Percentiles rank a stretch among this genome's conserved stretches.
phyloP scores from a whole-genome alignment of 2,113 vertebrate species.

The Synchiropus splendidus region DNA sequence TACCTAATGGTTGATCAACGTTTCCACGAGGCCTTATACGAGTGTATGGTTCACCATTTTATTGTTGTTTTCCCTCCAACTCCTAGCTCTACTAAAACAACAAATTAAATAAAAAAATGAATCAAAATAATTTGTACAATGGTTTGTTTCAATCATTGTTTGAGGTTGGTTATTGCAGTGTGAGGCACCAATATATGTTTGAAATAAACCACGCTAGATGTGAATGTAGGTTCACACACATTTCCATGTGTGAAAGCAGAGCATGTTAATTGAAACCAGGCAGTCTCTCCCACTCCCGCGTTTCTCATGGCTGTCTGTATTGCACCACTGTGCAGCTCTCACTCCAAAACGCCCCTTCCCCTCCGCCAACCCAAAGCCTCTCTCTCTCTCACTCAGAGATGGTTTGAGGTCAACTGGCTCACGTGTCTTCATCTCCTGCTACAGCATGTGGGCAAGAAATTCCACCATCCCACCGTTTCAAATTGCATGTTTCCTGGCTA shows the following conservation, averaged over 20 bases:
- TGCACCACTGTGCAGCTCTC: constrained; percentile 14
- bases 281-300: neutral
- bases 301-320: constrained; percentile 25
- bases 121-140: too few relatives aligned
- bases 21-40: too few relatives aligned
- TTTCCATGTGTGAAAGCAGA: constrained; percentile 36
- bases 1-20: too few relatives aligned
- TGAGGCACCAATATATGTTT: too few relatives aligned
- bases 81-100: too few relatives aligned
- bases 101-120: too few relatives aligned
- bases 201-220: too few relatives aligned
- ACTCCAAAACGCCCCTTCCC: neutral
- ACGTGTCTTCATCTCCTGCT: constrained; percentile 53
- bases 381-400: constrained; percentile 29
- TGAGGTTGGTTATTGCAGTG: too few relatives aligned
- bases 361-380: neutral
- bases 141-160: too few relatives aligned
- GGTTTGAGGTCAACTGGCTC: constrained; percentile 57
- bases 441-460: constrained; percentile 56
- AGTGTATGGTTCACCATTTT: too few relatives aligned
- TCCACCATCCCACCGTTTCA: constrained; percentile 59
- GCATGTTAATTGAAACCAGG: constrained; percentile 52
- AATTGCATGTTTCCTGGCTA: constrained; percentile 61
- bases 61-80: too few relatives aligned
- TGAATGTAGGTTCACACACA: neutral